A percentile compares a stretch with the other conserved stretches of the same genome.
Conservation (phyloP, 2,113 vertebrate species). For the Clarias macrocephalus region DNA sequence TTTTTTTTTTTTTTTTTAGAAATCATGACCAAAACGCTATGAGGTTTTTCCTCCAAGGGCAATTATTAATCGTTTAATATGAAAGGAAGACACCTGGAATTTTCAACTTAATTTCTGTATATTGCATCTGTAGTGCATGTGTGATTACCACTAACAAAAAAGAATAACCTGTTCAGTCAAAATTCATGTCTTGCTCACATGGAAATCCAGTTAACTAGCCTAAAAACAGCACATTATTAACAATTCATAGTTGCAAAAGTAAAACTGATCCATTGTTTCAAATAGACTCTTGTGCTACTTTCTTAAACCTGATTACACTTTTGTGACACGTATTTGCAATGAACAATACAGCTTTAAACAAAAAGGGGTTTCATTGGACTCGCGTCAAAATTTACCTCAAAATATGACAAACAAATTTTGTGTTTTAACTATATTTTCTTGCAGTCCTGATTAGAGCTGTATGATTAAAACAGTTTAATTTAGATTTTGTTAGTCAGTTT, state of each 20-base stretch:
- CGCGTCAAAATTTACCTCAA: neutral
- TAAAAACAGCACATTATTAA: neutral
- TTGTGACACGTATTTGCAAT: neutral
- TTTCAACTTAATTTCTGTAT: neutral
- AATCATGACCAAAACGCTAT: neutral
- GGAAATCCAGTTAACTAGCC: neutral
- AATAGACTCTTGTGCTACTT: neutral
- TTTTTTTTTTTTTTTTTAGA: neutral
- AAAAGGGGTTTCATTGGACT: neutral
- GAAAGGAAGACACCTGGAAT: neutral
- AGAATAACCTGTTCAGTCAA: neutral
- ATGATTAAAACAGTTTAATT: too few relatives aligned
- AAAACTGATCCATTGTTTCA: neutral
- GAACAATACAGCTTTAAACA: neutral
- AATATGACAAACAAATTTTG: neutral
- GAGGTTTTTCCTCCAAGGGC: neutral
- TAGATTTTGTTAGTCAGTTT: too few relatives aligned
- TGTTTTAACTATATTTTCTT: neutral
- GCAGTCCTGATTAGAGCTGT: neutral
- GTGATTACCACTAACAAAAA: neutral
- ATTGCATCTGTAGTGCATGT: neutral
- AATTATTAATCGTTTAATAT: neutral
- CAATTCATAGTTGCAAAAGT: neutral
- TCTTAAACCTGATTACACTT: neutral
- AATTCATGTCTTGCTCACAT: neutral